phyloP scores from a whole-genome alignment of 2,888 invertebrate species.

The Chromoteleia sp. region DNA sequence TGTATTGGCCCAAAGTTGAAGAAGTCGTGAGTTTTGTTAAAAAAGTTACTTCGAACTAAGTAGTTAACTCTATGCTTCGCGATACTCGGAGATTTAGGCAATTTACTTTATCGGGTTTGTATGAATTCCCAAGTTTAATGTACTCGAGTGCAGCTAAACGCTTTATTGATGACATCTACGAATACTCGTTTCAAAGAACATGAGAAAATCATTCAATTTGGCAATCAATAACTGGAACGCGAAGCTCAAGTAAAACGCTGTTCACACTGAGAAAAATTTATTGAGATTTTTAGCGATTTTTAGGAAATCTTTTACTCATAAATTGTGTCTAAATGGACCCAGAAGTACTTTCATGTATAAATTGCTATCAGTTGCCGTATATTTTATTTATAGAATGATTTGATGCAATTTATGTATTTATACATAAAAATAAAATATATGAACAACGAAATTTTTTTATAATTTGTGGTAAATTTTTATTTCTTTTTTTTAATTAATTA shows the following conservation, averaged over 20 bases:
- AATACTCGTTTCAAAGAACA: constrained; percentile 11
- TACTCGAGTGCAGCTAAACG: constrained; percentile 23
- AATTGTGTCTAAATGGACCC: too few species aligned
- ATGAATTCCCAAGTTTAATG: constrained; percentile 37
- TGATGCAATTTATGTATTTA: too few species aligned
- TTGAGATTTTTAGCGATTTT: too few species aligned
- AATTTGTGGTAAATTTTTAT: too few species aligned
- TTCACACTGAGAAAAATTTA: background rate
- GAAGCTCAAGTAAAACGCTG: background rate
- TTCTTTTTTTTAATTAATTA: too few species aligned
- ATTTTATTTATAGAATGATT: too few species aligned
- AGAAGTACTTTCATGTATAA: too few species aligned
- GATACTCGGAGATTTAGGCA: constrained; percentile 50
- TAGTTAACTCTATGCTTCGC: constrained; percentile 24
- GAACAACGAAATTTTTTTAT: too few species aligned
- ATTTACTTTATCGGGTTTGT: constrained; percentile 42
- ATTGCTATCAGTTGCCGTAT: too few species aligned
- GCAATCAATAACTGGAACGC: background rate
- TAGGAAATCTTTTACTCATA: too few species aligned
- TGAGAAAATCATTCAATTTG: background rate
- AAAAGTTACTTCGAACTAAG: constrained; percentile 33
- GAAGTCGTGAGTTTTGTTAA: constrained; percentile 32
- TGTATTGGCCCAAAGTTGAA: constrained; percentile 29
- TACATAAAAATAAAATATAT: too few species aligned
- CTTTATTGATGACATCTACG: constrained; percentile 26